Evolutionary conservation across 2,797 vertebrate species (phyloP).

Genomic region (Liparis tanakae): DNA sequence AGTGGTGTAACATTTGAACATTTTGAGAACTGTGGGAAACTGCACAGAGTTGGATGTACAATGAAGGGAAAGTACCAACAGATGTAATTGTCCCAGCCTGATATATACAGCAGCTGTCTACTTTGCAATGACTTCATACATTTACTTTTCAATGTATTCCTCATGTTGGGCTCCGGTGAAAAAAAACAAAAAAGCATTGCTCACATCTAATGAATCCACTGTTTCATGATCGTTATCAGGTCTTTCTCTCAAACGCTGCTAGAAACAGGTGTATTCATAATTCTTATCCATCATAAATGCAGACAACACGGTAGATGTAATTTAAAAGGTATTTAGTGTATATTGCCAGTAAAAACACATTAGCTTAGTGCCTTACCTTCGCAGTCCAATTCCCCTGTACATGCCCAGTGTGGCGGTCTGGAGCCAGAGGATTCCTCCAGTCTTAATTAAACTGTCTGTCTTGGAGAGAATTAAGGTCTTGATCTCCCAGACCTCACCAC

Average conservation of each 20-base stretch:
- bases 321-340: constrained; percentile 64
- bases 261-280: constrained; percentile 32
- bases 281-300: constrained; percentile 37
- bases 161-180: neutral
- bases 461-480: constrained; percentile 82
- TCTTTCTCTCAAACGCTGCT: constrained; percentile 20
- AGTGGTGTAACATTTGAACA: constrained; percentile 14
- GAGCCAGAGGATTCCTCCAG: constrained; percentile 69
- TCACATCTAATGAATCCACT: constrained; percentile 22
- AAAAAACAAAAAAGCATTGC: neutral
- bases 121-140: neutral
- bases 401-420: constrained; percentile 56
- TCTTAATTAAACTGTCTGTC: constrained; percentile 83
- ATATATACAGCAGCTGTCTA: neutral
- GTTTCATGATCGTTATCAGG: constrained; percentile 9
- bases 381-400: constrained; percentile 59
- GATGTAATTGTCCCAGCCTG: neutral
- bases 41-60: neutral
- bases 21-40: neutral
- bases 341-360: constrained; percentile 61
- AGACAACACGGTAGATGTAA: constrained; percentile 41
- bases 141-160: constrained; percentile 10
- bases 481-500: constrained; percentile 80
- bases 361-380: constrained; percentile 66
- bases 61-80: neutral